phyloP scores from a whole-genome alignment of 2,797 vertebrate species.

The Spinus olivaceus region DNA sequence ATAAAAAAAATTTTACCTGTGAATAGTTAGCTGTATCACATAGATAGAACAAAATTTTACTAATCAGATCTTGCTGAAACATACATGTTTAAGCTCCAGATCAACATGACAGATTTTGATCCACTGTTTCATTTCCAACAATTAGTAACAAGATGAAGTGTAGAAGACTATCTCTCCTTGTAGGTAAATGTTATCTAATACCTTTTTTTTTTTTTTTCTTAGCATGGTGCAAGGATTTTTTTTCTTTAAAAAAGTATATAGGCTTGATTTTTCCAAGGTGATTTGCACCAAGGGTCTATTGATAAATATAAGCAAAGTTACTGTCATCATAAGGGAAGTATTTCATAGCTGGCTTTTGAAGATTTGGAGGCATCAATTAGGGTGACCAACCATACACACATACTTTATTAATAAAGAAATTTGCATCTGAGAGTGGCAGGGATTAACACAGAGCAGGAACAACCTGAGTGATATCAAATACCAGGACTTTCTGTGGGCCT shows the following conservation, averaged over 20 bases:
- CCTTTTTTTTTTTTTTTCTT: not conserved
- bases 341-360: not conserved
- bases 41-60: not conserved
- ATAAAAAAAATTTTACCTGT: fast-evolving
- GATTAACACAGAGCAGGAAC: not conserved
- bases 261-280: not conserved
- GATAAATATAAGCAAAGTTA: not conserved
- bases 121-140: not conserved
- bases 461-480: not conserved
- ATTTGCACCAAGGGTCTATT: not conserved
- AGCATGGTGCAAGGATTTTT: fast-evolving
- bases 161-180: not conserved
- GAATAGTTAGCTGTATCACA: not conserved
- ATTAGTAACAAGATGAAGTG: not conserved
- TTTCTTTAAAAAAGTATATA: not conserved
- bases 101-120: not conserved
- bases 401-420: not conserved
- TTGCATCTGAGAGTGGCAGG: not conserved
- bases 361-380: not conserved
- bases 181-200: not conserved
- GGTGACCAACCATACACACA: not conserved
- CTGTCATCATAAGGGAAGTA: not conserved
- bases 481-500: not conserved
- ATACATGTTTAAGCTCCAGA: not conserved
- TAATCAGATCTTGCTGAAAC: not conserved